These are phyloP conservation scores for Elanoides forficatus DNA, from an alignment of 2,113 vertebrate genomes.

Conservation along the genomic window DNA sequence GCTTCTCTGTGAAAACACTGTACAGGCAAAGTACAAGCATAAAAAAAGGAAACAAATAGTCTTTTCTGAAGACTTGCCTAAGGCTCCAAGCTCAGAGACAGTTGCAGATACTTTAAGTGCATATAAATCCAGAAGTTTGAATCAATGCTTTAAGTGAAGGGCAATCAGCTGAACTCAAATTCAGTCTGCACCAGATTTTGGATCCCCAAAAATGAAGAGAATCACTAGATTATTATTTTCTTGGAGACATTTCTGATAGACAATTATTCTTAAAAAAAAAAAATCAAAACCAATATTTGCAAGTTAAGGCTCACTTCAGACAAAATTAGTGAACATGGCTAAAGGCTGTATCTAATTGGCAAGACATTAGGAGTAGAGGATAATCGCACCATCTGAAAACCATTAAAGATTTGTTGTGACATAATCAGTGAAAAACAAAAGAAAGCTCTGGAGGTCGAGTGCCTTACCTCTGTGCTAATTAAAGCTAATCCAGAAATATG, in stretches of 20 bases:
- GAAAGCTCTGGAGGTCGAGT: neutral
- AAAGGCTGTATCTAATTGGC: conserved; percentile 6
- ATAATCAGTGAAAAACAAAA: conserved; percentile 34
- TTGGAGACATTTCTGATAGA: neutral
- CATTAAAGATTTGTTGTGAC: neutral
- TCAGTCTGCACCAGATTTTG: neutral
- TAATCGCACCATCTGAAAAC: conserved; percentile 36
- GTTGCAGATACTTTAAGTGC: neutral
- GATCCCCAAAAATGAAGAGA: neutral
- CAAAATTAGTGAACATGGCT: neutral
- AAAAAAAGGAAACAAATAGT: neutral
- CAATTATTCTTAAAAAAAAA: neutral
- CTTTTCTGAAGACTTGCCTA: neutral
- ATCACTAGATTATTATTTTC: neutral
- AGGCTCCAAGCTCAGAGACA: neutral
- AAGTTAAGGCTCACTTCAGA: conserved; percentile 2
- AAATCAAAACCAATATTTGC: neutral
- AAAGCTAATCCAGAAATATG: neutral
- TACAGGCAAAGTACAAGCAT: neutral
- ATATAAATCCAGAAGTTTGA: neutral
- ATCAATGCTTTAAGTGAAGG: neutral
- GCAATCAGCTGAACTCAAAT: neutral
- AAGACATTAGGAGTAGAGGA: neutral
- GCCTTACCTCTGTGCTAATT: neutral
- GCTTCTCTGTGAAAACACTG: neutral